Percentiles rank a stretch among this genome's conserved stretches.
These are phyloP conservation scores for Pseudolycoriella hygida DNA, from an alignment of 2,888 invertebrate species.

Conservation along the genomic window DNA sequence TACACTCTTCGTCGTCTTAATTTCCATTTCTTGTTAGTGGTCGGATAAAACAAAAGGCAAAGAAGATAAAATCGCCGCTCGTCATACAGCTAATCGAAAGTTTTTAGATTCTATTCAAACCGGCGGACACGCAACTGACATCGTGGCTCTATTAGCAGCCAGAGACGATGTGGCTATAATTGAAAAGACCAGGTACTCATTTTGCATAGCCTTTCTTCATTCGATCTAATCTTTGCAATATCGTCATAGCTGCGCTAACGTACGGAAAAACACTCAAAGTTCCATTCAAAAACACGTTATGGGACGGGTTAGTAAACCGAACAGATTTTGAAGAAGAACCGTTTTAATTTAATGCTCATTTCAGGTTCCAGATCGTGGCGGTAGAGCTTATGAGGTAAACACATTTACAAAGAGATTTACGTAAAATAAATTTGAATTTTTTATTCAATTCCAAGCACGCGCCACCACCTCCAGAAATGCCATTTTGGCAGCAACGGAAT, in stretches of 20 bases:
- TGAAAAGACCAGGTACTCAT: conserved; percentile 56
- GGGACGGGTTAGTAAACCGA: conserved; percentile 40
- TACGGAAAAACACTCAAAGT: conserved; percentile 69
- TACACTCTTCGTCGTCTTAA: conserved; percentile 8
- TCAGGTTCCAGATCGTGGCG: conserved; percentile 86
- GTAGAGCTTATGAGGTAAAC: conserved; percentile 65
- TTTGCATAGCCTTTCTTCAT: too few relatives aligned
- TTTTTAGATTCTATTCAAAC: conserved; percentile 17
- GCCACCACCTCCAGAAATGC: conserved; percentile 94
- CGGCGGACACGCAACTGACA: conserved; percentile 34
- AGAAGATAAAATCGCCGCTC: conserved; percentile 47
- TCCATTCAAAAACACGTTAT: conserved; percentile 79
- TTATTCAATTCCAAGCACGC: too few relatives aligned
- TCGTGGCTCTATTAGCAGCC: conserved; percentile 71
- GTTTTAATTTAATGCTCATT: conserved; percentile 9
- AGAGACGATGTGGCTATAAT: conserved; percentile 68
- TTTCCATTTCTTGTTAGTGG: conserved; percentile 38
- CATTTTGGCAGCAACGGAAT: conserved; percentile 59
- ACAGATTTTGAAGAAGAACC: background rate
- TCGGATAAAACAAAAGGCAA: conserved; percentile 60
- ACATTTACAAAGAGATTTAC: too few relatives aligned
- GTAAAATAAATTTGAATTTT: too few relatives aligned
- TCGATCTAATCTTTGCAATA: too few relatives aligned
- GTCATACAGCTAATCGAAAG: conserved; percentile 36
- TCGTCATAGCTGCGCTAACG: conserved; percentile 48